Evolutionary conservation across 1,140 invertebrate genomes (phyloP), one percentile per base, ranked within the genome.

Genomic region (Orius insidiosus): DNA sequence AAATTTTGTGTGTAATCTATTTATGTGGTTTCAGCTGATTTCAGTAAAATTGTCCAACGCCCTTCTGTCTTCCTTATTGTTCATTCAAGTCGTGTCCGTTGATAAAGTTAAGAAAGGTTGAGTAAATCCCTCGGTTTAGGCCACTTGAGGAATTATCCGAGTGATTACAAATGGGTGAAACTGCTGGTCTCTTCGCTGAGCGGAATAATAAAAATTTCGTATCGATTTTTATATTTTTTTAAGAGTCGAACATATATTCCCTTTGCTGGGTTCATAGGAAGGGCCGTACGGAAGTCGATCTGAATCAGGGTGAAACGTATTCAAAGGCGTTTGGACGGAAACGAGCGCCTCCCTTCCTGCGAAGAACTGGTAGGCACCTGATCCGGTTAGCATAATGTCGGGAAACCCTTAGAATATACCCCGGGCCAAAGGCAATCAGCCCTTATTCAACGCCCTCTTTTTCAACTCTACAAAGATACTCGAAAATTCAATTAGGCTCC

Each of bases 321-420:
- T 46, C 45, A 46, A 46, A 46, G 35, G 45, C 45, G 45, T 46
- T 46, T 46, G 45, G 45, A 46, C 45, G 45, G 45, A 46, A 46
- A 46, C 41, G 41, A 43, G 41, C 41, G 5, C 19, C 24, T 43
- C 41, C 24, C 24, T 24, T 24, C 24, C 24, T 24, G 24, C 24
- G 24, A 24, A 43, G 41, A 43, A 18, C 18, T 31, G 41, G 11
- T 3, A 11, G 7, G 16, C 10, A 31, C 9, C 41, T 43, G 8
- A 43, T 43, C 41, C 18, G 33, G 31, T 46, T 46, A 46, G 45
- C 45, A 46, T 46, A 46, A 46, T 46, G 45, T 43, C 30, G 30
- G 41, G 11, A 31, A 18, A 46, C 14, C 15, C 15, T 11, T 35
- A 33, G n/a, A 13, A 10, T 13, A 13, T 15, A 18, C 38, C 38